Evolutionary conservation across 2,113 vertebrate species (phyloP), one percentile per base, ranked within the genome.

Genomic region (Limanda limanda): DNA sequence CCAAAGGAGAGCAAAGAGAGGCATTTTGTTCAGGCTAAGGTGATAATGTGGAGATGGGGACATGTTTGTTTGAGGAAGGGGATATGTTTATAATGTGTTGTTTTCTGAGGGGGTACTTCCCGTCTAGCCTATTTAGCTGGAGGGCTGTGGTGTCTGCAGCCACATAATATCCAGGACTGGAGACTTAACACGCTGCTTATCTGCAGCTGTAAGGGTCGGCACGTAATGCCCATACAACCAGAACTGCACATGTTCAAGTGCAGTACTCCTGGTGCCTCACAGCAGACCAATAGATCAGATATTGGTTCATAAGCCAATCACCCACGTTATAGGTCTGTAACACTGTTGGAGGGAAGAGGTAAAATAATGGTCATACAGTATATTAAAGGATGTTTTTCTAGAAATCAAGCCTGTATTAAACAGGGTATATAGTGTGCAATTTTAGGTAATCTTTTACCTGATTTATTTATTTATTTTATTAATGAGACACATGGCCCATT

Each of bases 11-110:
- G 87, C 80, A 86, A 87, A 88, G 85, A 90, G 73, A 91, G 78
- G 67, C 65, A 31, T 91, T 90, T 88, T 88, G 87, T 91, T 87
- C 68, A 61, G 84, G 91, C 78, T 74, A 74, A 82, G 68, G 82
- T 82, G 91, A 89, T 86, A 86, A 91, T 85, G 80, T 78, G 77
- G 82, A 89, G 82, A 89, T 23, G 40, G 81, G 71, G 87, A 89
- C 83, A 76, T 85, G 86, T 91, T 92, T 90, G 88, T 88, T 90
- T 88, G 89, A 79, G 63, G 84, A 84, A 72, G 86, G 72, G 76
- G 83, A 85, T 84, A 81, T 91, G 83, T 92, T 88, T 92, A 84
- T 89, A 45, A 54, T 83, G 78, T 78, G 68, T 83, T 82, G 79
- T 85, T 85, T 81, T 84, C 71, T 84, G 81, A 85, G 79, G 79